These are phyloP conservation scores for Pachycephus smyrnensis DNA, from an alignment of 2,888 invertebrate genomes.

Conservation along the genomic window DNA sequence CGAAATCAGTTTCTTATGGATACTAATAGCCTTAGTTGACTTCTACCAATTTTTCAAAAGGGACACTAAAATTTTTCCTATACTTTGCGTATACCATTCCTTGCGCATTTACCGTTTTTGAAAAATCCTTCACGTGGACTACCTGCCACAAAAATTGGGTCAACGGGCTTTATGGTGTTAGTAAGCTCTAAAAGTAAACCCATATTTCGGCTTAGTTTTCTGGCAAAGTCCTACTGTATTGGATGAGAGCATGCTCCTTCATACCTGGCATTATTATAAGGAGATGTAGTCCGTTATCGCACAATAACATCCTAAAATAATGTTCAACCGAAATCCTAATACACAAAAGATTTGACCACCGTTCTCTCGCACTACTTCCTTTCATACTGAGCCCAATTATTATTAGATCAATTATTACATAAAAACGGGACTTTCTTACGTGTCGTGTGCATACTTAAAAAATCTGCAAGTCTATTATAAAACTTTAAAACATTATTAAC, in stretches of 20 bases:
- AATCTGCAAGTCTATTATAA: too few species aligned
- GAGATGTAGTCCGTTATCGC: background rate
- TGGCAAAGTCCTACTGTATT: background rate
- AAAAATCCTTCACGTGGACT: conserved; percentile 13
- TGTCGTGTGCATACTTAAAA: too few species aligned
- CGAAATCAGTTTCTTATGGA: background rate
- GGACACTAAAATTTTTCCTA: too few species aligned
- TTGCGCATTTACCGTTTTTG: conserved; percentile 29
- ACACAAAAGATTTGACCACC: background rate
- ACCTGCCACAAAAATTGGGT: conserved; percentile 47
- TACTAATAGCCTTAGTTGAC: background rate
- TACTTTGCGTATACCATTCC: background rate
- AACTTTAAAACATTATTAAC: too few species aligned
- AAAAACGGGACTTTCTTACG: background rate
- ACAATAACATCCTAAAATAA: background rate
- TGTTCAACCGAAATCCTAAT: background rate
- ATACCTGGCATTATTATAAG: background rate
- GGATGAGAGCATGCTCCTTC: background rate
- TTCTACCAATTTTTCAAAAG: background rate
- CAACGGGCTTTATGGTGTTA: conserved; percentile 41
- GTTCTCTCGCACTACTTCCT: background rate
- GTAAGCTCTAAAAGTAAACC: background rate
- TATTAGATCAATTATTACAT: background rate
- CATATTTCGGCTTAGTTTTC: background rate
- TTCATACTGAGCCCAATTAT: background rate